Conservation (phyloP, 2,888 invertebrate species). For the Physocephala rufipes region DNA sequence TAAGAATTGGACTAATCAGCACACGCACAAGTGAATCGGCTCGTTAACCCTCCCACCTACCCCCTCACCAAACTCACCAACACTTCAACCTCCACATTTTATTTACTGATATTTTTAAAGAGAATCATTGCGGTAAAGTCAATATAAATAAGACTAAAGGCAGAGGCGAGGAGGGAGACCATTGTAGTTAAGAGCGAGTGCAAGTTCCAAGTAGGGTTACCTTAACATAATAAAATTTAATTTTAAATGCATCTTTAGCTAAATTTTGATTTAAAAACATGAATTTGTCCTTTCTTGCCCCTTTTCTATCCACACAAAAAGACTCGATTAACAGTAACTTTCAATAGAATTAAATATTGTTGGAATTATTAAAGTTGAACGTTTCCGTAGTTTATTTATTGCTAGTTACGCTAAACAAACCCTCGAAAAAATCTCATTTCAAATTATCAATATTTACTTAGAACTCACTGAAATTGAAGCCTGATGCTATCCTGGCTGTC, state of each 20-base stretch:
- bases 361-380: neutral
- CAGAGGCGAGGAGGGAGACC: too few species aligned
- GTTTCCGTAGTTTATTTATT: conserved; percentile 19
- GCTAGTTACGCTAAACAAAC: conserved; percentile 24
- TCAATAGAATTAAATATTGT: neutral
- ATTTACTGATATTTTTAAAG: too few species aligned
- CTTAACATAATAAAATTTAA: conserved; percentile 21
- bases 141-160: too few species aligned
- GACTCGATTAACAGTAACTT: neutral
- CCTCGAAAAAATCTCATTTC: conserved; percentile 24
- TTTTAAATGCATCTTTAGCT: conserved; percentile 18
- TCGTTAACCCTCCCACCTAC: too few species aligned
- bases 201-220: too few species aligned
- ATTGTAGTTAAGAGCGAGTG: too few species aligned
- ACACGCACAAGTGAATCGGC: too few species aligned
- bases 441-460: conserved; percentile 23
- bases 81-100: too few species aligned
- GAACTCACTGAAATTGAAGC: conserved; percentile 43
- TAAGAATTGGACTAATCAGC: conserved; percentile 8
- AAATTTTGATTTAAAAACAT: neutral
- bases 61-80: too few species aligned
- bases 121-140: too few species aligned
- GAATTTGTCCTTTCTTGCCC: neutral
- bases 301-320: neutral
- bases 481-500: conserved; percentile 25